Evolutionary conservation across 2,113 vertebrate genomes (phyloP).

Genomic region (Myrmophylax atrothorax): DNA sequence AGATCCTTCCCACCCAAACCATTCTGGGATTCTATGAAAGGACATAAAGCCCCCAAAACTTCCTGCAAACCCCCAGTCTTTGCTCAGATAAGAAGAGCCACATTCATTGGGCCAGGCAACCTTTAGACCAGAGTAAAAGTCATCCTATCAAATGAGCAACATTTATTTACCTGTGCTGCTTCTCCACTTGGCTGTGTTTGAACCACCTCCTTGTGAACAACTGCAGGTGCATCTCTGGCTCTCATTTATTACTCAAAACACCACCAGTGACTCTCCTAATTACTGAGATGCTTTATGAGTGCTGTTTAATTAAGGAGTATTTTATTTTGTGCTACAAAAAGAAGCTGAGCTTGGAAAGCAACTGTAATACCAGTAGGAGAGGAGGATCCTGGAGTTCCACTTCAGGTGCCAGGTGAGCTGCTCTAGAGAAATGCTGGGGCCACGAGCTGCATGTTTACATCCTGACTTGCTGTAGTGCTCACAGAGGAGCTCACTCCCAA

Average conservation of each 20-base stretch:
- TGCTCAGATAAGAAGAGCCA: not conserved
- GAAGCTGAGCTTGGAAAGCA: not conserved
- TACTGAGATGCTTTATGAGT: constrained; percentile 33
- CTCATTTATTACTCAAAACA: constrained; percentile 28
- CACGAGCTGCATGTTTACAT: constrained; percentile 39
- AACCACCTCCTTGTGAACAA: not conserved
- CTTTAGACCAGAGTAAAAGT: not conserved
- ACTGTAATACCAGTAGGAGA: not conserved
- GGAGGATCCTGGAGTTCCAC: not conserved
- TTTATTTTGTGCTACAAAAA: not conserved
- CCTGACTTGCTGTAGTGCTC: constrained; percentile 67
- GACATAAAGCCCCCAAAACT: not conserved
- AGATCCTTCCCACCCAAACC: not conserved
- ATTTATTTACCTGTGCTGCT: constrained; percentile 13
- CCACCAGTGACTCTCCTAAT: constrained; percentile 9
- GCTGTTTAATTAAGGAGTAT: constrained; percentile 24
- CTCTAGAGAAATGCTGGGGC: constrained; percentile 12
- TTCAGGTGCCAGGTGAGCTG: constrained; percentile 55
- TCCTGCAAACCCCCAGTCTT: not conserved
- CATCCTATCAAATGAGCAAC: not conserved
- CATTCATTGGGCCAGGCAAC: not conserved
- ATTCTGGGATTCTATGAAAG: not conserved
- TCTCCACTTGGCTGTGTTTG: not conserved
- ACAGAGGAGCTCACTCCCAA: constrained; percentile 63
- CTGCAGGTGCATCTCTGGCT: constrained; percentile 3